Base-by-base conservation (phyloP, 2,888 invertebrate species). In the Caenorhabditis doughertyi region DNA sequence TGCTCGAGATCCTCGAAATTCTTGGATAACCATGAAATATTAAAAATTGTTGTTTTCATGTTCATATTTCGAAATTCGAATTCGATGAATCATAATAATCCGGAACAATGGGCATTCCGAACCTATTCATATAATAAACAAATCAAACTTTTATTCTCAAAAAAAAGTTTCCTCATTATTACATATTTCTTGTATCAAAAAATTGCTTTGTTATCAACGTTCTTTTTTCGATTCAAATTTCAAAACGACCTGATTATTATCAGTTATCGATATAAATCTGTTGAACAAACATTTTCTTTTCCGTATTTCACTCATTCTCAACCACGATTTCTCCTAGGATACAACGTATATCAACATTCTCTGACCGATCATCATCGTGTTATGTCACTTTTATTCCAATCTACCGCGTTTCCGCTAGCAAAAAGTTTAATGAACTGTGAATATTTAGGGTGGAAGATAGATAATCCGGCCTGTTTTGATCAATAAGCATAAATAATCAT, bases 401-500 rank as follows among this genome's bases (percentile, higher is more conserved):
- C 29, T 9, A 51, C 23, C 39, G 18, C 42, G 2, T n/a, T 32
- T 11, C 35, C 35, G 18, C 56, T 29, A n/a, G 25, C 27, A 56
- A 74, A 74, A 74, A 76, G 76, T 76, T 76, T 35, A 68, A 53
- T 68, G 76, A 76, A 76, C 76, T 76, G 76, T 68, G 76, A 67
- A 65, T 16, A 39, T 39, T 32, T 29, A 32, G 18, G 1, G 49
- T 16, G 44, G 21, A n/a, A n/a, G 3, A 13, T n/a, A 44, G 8
- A 29, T 56, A 74, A 60, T 67, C 76, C 27, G 60, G 39, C 67
- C 51, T 56, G 58, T 67, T 55, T 55, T 42, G 49, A 23, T 18
- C 53, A 25, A 27, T 42, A 27, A 49, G 25, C 35, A 35, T 49
- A 58, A 71, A 71, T 60, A 72, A 42, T 42, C 23, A 25, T 39